Evolutionary conservation across 2,888 invertebrate species (phyloP).

Genomic region (Teleiodes luculella): DNA sequence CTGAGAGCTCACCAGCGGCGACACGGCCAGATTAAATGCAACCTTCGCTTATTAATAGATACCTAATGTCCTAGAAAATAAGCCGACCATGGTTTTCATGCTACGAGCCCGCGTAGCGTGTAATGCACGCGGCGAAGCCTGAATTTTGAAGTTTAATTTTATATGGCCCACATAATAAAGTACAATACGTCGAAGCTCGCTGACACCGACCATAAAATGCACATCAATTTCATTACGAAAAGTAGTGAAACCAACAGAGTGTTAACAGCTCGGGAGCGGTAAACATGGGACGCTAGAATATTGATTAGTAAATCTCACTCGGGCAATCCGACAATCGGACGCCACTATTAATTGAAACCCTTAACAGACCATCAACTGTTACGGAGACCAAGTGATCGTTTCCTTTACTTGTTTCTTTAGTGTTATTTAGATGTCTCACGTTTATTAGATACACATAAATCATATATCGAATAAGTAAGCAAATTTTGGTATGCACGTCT

Average conservation of each 20-base stretch:
- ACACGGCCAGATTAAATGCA: constrained; percentile 59
- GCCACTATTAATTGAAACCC: constrained; percentile 32
- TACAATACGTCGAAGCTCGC: background rate
- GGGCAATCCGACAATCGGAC: constrained; percentile 37
- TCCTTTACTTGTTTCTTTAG: too few species aligned
- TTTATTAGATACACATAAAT: background rate
- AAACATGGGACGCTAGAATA: constrained; percentile 42
- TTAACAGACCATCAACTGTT: constrained; percentile 10
- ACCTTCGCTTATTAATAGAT: constrained; percentile 69
- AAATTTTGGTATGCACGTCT: background rate
- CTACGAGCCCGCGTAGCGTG: constrained; percentile 60
- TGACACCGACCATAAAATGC: background rate
- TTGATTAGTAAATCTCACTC: constrained; percentile 47
- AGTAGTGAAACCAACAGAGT: constrained; percentile 5
- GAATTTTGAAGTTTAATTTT: constrained; percentile 29
- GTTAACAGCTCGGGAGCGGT: constrained; percentile 22
- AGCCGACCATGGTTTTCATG: constrained; percentile 63
- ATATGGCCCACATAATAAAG: background rate
- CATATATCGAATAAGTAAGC: background rate
- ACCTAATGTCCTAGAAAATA: constrained; percentile 69
- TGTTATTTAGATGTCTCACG: background rate
- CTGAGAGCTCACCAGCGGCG: constrained; percentile 27
- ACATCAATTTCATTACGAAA: background rate
- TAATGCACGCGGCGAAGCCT: constrained; percentile 61
- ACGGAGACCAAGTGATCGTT: background rate